Conservation (phyloP, 2,888 invertebrate genomes). For the Volucella bombylans region DNA sequence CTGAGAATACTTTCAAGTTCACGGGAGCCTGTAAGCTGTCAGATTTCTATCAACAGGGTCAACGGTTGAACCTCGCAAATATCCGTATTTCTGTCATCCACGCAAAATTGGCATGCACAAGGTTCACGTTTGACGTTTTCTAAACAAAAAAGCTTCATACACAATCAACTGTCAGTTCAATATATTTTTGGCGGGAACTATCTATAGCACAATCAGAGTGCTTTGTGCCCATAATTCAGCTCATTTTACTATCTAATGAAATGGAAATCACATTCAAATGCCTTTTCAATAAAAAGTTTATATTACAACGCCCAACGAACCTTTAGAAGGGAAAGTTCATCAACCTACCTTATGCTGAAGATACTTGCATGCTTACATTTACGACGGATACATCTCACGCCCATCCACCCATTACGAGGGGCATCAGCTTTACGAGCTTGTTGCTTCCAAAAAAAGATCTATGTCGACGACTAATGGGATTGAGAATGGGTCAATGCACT, state of each 20-base stretch:
- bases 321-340: slow-evolving; percentile 31
- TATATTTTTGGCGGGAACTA: no score
- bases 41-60: no score
- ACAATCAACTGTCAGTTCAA: no score
- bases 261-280: slow-evolving; percentile 26
- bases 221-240: not conserved
- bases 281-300: not conserved
- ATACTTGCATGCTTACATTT: slow-evolving; percentile 11
- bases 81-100: no score
- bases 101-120: no score
- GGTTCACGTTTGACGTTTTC: no score
- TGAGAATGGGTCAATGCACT: slow-evolving; percentile 40
- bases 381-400: not conserved
- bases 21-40: no score
- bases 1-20: no score
- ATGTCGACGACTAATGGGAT: not conserved
- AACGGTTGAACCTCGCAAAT: no score
- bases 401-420: slow-evolving; percentile 19
- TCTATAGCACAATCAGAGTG: no score
- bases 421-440: slow-evolving; percentile 9
- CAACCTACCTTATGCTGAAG: slow-evolving; percentile 40
- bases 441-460: slow-evolving; percentile 35
- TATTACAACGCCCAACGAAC: not conserved
- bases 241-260: not conserved
- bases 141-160: no score